phyloP scores from a whole-genome alignment of 2,888 invertebrate genomes.

The Drosophila affinis region DNA sequence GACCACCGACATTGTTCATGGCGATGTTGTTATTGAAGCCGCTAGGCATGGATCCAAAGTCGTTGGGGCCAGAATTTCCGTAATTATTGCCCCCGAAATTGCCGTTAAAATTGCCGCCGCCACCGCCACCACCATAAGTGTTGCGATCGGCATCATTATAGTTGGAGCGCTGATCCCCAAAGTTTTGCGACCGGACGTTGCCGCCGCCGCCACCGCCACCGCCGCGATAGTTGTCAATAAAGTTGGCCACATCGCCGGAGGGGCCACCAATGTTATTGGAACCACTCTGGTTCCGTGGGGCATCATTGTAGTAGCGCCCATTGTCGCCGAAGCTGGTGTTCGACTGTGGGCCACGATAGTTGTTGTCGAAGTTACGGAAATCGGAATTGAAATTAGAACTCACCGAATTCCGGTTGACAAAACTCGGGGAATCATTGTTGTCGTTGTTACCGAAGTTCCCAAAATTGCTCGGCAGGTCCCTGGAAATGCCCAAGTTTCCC shows the following conservation, averaged over 20 bases:
- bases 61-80: slow-evolving; percentile 4
- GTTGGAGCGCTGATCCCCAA: slow-evolving; percentile 1
- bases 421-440: neutral
- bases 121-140: slow-evolving; percentile 22
- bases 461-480: neutral
- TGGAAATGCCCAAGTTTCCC: neutral
- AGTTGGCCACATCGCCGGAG: neutral
- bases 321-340: neutral
- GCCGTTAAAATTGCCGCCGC: slow-evolving; percentile 39
- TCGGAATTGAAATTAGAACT: neutral
- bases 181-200: neutral
- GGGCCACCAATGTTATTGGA: neutral
- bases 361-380: slow-evolving; percentile 23
- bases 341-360: slow-evolving; percentile 31
- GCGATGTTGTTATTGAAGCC: slow-evolving; percentile 27
- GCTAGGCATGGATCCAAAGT: slow-evolving; percentile 16
- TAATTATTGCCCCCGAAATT: slow-evolving; percentile 32
- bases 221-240: slow-evolving; percentile 8
- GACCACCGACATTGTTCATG: slow-evolving; percentile 16
- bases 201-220: slow-evolving; percentile 13
- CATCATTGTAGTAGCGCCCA: neutral
- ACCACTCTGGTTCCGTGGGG: neutral
- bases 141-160: slow-evolving; percentile 13
- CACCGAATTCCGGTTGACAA: neutral
- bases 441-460: neutral